Percentiles rank a stretch among this genome's conserved stretches.
Conservation (phyloP, 2,113 vertebrate species). For the Gasterosteus nipponicus region DNA sequence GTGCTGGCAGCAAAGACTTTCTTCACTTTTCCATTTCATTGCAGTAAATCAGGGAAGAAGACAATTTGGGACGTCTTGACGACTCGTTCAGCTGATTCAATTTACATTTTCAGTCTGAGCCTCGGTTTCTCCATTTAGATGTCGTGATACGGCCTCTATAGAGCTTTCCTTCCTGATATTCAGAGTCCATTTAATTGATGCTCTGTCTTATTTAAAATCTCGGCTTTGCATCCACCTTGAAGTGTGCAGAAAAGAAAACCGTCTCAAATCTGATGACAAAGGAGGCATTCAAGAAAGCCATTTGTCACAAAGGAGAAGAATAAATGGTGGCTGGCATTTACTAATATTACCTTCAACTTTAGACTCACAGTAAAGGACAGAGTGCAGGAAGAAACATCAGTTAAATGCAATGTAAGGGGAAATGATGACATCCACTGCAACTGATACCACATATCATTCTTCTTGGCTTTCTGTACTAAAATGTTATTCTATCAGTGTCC, state of each 20-base stretch:
- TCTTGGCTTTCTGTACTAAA: not conserved
- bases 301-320: not conserved
- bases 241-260: constrained; percentile 20
- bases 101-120: too few species aligned
- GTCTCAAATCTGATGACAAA: constrained; percentile 28
- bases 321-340: not conserved
- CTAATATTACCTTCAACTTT: not conserved
- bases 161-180: constrained; percentile 28
- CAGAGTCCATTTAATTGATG: constrained; percentile 61
- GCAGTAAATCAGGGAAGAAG: constrained; percentile 16
- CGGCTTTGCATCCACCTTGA: constrained; percentile 22
- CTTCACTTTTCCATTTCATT: constrained; percentile 35
- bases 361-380: not conserved
- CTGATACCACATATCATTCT: not conserved
- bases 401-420: not conserved
- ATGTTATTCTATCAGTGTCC: not conserved
- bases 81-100: constrained; percentile 27
- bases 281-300: constrained; percentile 5
- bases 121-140: constrained; percentile 29
- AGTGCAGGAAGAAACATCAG: too few species aligned
- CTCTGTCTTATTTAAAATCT: constrained; percentile 49
- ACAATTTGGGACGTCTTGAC: constrained; percentile 7
- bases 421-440: not conserved
- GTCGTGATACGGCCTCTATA: constrained; percentile 14
- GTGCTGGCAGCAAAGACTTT: not conserved